Evolutionary conservation across 2,113 vertebrate species (phyloP).

Genomic region (Chaetodon trifascialis): DNA sequence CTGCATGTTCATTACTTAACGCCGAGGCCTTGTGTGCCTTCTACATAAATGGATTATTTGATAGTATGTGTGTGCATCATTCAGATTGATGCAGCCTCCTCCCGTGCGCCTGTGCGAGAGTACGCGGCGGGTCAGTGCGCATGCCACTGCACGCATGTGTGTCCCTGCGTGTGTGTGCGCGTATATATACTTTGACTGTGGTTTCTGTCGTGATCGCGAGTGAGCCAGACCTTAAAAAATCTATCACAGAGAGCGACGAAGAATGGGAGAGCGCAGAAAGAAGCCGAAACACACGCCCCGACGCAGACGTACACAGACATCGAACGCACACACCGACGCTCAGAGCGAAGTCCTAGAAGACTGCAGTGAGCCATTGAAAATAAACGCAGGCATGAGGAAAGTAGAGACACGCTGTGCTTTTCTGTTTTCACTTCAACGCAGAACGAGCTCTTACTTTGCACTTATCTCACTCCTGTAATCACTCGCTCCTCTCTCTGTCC

Average conservation of each 20-base stretch:
- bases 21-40: slow-evolving; percentile 21
- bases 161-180: not conserved
- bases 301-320: slow-evolving; percentile 1
- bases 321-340: not conserved
- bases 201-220: slow-evolving; percentile 42
- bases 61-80: slow-evolving; percentile 43
- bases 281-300: slow-evolving; percentile 15
- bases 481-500: slow-evolving; percentile 17
- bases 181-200: not conserved
- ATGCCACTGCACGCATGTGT: not conserved
- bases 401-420: slow-evolving; percentile 36
- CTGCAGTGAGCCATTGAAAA: slow-evolving; percentile 42
- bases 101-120: not conserved
- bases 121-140: slow-evolving; percentile 5
- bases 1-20: slow-evolving; percentile 64
- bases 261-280: slow-evolving; percentile 20
- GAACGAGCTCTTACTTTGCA: slow-evolving; percentile 63
- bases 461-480: slow-evolving; percentile 58
- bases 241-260: slow-evolving; percentile 65
- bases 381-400: slow-evolving; percentile 33
- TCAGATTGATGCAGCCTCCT: slow-evolving; percentile 42
- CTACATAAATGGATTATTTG: slow-evolving; percentile 56
- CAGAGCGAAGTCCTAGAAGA: not conserved
- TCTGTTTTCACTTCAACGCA: slow-evolving; percentile 31
- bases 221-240: slow-evolving; percentile 59